phyloP scores from a whole-genome alignment of 1,140 invertebrate species.

The Triops longicaudatus region DNA sequence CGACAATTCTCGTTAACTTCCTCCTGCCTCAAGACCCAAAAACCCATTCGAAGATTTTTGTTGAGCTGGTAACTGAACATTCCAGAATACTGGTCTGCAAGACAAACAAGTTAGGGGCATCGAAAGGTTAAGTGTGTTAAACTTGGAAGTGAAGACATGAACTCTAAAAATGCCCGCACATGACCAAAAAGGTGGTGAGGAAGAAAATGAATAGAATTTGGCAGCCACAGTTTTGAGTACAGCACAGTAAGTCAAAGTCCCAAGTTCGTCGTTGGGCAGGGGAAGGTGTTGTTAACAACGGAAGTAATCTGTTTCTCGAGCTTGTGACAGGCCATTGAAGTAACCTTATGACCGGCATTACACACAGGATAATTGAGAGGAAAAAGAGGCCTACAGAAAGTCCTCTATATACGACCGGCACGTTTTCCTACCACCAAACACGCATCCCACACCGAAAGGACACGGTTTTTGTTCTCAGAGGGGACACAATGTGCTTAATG shows the following conservation, averaged over 20 bases:
- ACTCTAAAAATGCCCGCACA: neutral
- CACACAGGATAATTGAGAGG: neutral
- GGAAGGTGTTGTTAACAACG: neutral
- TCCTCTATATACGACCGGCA: neutral
- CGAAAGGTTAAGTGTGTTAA: neutral
- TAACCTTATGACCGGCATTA: conserved; percentile 1
- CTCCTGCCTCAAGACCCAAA: too few species aligned
- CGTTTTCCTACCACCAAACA: neutral
- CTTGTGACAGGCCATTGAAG: conserved; percentile 11
- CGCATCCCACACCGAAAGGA: neutral
- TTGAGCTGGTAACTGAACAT: too few species aligned
- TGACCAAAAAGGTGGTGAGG: neutral
- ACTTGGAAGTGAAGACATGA: neutral
- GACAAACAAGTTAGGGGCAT: too few species aligned
- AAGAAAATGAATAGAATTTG: neutral
- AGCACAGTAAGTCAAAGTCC: neutral
- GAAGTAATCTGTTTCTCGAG: conserved; percentile 1
- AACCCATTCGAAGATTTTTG: too few species aligned
- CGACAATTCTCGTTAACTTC: too few species aligned
- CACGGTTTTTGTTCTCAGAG: neutral
- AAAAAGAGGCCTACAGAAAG: neutral
- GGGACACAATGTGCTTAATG: conserved; percentile 2
- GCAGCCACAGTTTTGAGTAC: too few species aligned
- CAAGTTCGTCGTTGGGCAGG: neutral
- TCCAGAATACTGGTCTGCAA: too few species aligned